A percentile compares a stretch with the other conserved stretches of the same genome.
phyloP scores from a whole-genome alignment of 2,888 invertebrate genomes.

The Ornithoptera priamus region DNA sequence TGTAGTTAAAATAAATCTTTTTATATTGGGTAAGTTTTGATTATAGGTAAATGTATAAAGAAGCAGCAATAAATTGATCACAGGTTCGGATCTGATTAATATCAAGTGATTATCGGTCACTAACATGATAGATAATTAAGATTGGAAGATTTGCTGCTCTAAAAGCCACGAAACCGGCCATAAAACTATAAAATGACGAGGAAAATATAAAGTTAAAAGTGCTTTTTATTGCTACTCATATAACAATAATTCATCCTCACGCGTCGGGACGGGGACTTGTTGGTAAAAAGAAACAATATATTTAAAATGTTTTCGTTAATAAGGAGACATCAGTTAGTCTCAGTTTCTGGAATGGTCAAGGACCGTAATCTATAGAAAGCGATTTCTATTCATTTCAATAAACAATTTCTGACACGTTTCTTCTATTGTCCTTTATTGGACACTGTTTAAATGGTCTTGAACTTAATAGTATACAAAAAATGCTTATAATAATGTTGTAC shows the following conservation, averaged over 20 bases:
- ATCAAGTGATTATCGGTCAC: slow-evolving; percentile 58
- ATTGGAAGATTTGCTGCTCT: slow-evolving; percentile 47
- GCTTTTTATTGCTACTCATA: slow-evolving; percentile 67
- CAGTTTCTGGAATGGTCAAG: slow-evolving; percentile 68
- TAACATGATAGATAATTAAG: slow-evolving; percentile 45
- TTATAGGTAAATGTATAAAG: slow-evolving; percentile 1
- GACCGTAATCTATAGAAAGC: slow-evolving; percentile 62
- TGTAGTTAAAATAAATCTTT: not conserved
- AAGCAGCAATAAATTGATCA: slow-evolving; percentile 6
- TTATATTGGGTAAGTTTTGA: not conserved
- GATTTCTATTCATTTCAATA: slow-evolving; percentile 56
- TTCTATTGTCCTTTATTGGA: slow-evolving; percentile 52
- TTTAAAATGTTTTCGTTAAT: slow-evolving; percentile 48
- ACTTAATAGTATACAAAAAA: slow-evolving; percentile 44
- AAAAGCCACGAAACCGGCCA: slow-evolving; percentile 57
- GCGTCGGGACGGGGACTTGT: slow-evolving; percentile 43
- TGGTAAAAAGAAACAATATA: slow-evolving; percentile 42
- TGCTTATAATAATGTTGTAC: not conserved
- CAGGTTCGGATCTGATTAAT: slow-evolving; percentile 38
- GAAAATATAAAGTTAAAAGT: slow-evolving; percentile 60
- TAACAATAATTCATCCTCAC: slow-evolving; percentile 73
- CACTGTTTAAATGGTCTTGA: slow-evolving; percentile 62
- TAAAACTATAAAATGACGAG: slow-evolving; percentile 72
- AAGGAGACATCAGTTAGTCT: slow-evolving; percentile 57
- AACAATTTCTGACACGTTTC: slow-evolving; percentile 65